Conservation (phyloP, 2,797 vertebrate species). For the Aulostomus chinensis region DNA sequence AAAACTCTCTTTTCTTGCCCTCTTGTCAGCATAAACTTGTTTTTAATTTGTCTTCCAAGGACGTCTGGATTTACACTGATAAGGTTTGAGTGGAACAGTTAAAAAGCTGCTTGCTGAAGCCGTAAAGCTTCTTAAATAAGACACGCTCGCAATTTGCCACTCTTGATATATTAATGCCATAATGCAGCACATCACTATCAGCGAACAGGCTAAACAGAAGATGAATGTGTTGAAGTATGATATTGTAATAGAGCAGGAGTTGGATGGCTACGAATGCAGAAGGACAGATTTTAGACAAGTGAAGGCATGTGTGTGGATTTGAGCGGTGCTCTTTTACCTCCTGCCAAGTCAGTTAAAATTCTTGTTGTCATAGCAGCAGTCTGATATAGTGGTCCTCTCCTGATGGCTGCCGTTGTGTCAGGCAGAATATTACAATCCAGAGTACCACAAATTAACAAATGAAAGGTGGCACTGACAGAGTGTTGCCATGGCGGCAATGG, state of each 20-base stretch:
- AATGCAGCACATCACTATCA: conserved; percentile 37
- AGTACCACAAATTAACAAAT: conserved; percentile 61
- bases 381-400: conserved; percentile 61
- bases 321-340: neutral
- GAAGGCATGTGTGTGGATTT: conserved; percentile 16
- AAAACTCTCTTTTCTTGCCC: conserved; percentile 17
- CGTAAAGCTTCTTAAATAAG: conserved; percentile 63
- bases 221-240: conserved; percentile 31
- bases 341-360: conserved; percentile 39
- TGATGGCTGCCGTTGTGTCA: conserved; percentile 53
- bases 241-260: conserved; percentile 22
- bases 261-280: conserved; percentile 15
- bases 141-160: conserved; percentile 50
- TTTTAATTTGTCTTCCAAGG: conserved; percentile 53
- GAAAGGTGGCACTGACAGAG: conserved; percentile 69
- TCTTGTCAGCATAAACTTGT: conserved; percentile 37
- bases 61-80: conserved; percentile 59
- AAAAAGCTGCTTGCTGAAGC: conserved; percentile 45
- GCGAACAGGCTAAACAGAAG: conserved; percentile 24
- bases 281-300: conserved; percentile 32
- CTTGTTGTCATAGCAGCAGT: conserved; percentile 44
- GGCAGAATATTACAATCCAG: conserved; percentile 50
- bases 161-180: conserved; percentile 48
- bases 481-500: conserved; percentile 52
- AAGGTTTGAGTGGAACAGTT: conserved; percentile 35